Evolutionary conservation across 1,140 invertebrate genomes (phyloP), one percentile per base, ranked within the genome.

Genomic region (Oryzaephilus surinamensis): DNA sequence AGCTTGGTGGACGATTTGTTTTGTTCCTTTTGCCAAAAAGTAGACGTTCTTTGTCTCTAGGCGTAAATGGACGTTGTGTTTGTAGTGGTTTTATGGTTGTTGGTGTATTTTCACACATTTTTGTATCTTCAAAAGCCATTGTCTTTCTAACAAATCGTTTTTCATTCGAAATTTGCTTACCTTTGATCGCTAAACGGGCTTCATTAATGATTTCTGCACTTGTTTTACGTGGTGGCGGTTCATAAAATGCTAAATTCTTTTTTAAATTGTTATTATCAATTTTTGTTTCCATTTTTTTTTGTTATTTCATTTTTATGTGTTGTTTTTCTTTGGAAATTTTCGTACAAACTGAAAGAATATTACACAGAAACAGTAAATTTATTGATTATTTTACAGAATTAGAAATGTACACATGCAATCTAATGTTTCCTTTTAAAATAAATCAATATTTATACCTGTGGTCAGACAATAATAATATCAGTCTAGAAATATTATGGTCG

Each of bases 151-250:
- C 14, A 40, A 21, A 24, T 23, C 7, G 26, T 2, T 6, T 4
- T 20, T 20, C 12, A 4, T 7, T 4, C 12, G 10, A 32, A 32
- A 24, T 32, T 31, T 28, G 23, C 15, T 50, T 51, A 60, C 60
- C 58, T 51, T 46, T 60, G 20, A 75, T 67, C 18, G 72, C 71
- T 16, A 73, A 71, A 44, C 78, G 68, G 0, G 84, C 82, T 66
- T 85, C 82, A 51, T 73, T 82, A 32, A 87, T 84, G 41, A 86
- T 84, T 57, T 86, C 78, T 0, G 79, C 76, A 12, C 77, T 80
- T 1, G 79, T 83, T 56, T 79, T 79, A 19, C 57, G 47, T 21
- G 51, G 41, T 15, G 58, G 55, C 2, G 53, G 54, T 38, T 57
- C 55, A 33, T 58, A 57, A 34, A 58, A 55, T 6, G 55, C 48